Conservation (phyloP, 2,797 vertebrate species). For the Esox masquinongy region DNA sequence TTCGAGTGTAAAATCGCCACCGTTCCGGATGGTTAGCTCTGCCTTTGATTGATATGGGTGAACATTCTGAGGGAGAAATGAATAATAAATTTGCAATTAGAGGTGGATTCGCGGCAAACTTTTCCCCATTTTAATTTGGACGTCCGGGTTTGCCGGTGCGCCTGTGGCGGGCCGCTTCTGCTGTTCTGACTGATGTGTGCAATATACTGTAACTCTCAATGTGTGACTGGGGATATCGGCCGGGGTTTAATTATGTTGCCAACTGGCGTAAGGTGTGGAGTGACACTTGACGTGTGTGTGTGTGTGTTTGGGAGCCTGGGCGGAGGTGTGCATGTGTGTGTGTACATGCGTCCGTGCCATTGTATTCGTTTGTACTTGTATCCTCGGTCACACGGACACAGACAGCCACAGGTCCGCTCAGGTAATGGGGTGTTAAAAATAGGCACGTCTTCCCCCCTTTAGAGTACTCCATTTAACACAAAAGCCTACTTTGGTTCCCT, state of each 20-base stretch:
- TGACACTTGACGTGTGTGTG: constrained; percentile 28
- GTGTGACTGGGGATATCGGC: constrained; percentile 58
- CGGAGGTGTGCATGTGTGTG: constrained; percentile 27
- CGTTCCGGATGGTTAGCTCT: constrained; percentile 67
- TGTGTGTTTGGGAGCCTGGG: constrained; percentile 27
- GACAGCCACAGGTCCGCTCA: constrained; percentile 42
- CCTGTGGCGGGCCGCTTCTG: constrained; percentile 37
- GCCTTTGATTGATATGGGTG: constrained; percentile 65
- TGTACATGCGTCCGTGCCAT: constrained; percentile 13
- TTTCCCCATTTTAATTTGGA: constrained; percentile 52
- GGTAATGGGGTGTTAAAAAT: constrained; percentile 65
- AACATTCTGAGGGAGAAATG: constrained; percentile 59
- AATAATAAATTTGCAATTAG: constrained; percentile 75
- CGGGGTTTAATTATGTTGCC: constrained; percentile 63
- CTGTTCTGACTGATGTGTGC: constrained; percentile 57
- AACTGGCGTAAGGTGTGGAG: constrained; percentile 45
- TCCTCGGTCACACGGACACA: constrained; percentile 17
- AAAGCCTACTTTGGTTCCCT: constrained; percentile 40
- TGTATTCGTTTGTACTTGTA: not conserved
- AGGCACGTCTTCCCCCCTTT: constrained; percentile 51
- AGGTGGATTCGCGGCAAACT: constrained; percentile 66
- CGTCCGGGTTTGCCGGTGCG: constrained; percentile 35
- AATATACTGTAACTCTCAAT: constrained; percentile 41
- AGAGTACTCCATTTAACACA: constrained; percentile 73
- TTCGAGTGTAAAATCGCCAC: constrained; percentile 62